These are phyloP conservation scores for Zoroaster sp. DNA, from an alignment of 53 echinoderm and acorn worm species.

Conservation along the genomic window DNA sequence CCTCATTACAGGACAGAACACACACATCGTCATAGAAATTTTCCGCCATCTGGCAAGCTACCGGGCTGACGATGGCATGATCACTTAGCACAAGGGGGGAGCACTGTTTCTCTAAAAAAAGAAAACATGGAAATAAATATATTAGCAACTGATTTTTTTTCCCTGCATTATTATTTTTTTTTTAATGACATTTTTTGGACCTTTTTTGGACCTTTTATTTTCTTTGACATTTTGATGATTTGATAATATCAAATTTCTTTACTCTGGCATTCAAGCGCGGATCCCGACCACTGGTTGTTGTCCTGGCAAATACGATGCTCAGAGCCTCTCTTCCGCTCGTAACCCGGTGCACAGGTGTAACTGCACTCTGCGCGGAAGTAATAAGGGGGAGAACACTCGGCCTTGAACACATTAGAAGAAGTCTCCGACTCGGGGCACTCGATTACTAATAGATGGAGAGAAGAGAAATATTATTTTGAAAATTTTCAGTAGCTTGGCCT, in stretches of 20 bases:
- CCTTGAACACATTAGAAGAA: background rate
- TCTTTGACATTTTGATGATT: no score
- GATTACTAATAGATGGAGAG: background rate
- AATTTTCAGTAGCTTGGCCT: no score
- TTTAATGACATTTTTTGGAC: no score
- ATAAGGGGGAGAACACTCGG: constrained; percentile 57
- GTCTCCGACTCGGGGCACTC: background rate
- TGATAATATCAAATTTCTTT: no score
- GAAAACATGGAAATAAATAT: background rate
- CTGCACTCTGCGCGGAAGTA: constrained; percentile 41
- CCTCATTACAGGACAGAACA: constrained; percentile 28
- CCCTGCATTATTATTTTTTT: no score
- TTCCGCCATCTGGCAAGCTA: background rate
- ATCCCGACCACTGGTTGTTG: constrained; percentile 71
- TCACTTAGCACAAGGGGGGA: background rate
- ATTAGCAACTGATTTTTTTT: no score
- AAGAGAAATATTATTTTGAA: no score
- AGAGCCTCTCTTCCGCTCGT: constrained; percentile 40
- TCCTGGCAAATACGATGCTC: constrained; percentile 53
- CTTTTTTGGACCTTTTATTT: no score
- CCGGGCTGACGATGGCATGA: background rate
- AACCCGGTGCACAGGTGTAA: constrained; percentile 71
- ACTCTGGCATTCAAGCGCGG: constrained; percentile 70
- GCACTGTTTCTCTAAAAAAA: background rate
- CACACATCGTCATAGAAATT: constrained; percentile 28